These are phyloP conservation scores for Nothobranchius furzeri DNA, from an alignment of 2,113 vertebrate species.

Conservation along the genomic window DNA sequence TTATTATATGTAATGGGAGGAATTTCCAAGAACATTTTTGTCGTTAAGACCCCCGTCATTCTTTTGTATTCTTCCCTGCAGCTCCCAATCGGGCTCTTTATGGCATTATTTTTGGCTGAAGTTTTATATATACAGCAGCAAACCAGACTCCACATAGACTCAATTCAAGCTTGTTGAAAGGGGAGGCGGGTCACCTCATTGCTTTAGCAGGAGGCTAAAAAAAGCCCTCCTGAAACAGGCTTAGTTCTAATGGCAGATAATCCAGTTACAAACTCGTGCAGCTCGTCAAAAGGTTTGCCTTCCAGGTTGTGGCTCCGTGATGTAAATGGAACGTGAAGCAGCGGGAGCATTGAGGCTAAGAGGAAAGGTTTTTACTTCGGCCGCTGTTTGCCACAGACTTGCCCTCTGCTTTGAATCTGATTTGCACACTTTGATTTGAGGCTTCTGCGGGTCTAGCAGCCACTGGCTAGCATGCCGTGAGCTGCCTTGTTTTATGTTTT, in stretches of 20 bases:
- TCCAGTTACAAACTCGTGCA: constrained; percentile 75
- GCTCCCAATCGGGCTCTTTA: constrained; percentile 51
- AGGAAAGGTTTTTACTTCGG: constrained; percentile 54
- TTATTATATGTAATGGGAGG: constrained; percentile 57
- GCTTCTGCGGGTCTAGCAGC: constrained; percentile 38
- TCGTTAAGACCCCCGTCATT: constrained; percentile 44
- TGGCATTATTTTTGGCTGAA: constrained; percentile 59
- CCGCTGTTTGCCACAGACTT: constrained; percentile 54
- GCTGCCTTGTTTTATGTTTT: constrained; percentile 39
- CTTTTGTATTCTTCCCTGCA: constrained; percentile 40
- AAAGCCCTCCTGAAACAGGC: constrained; percentile 45
- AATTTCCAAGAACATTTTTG: constrained; percentile 60
- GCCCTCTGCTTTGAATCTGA: constrained; percentile 52
- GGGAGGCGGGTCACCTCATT: constrained; percentile 49
- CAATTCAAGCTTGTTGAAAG: constrained; percentile 47
- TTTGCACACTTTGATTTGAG: constrained; percentile 59
- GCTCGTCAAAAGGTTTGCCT: constrained; percentile 71
- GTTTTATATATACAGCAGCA: constrained; percentile 44
- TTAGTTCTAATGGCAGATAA: constrained; percentile 73
- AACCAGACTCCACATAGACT: constrained; percentile 51
- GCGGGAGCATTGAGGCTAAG: constrained; percentile 48
- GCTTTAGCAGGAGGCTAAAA: constrained; percentile 46
- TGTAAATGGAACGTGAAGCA: constrained; percentile 72
- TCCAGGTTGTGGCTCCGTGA: constrained; percentile 76
- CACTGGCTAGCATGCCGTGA: constrained; percentile 10